These are phyloP conservation scores for Xerus inauris DNA, from an alignment of 2,113 vertebrate genomes.

Conservation along the genomic window DNA sequence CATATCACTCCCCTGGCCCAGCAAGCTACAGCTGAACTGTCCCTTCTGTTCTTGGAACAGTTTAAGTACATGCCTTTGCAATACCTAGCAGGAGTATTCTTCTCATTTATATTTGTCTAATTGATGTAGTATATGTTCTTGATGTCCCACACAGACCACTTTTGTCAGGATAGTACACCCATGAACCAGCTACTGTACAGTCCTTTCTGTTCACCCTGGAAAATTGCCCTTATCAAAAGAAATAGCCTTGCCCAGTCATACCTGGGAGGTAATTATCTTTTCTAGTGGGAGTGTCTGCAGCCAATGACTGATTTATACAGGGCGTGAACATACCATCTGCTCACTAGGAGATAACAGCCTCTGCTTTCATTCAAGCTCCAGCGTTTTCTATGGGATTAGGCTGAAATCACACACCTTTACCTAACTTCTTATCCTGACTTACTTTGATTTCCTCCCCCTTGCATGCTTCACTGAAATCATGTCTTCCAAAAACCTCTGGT, in stretches of 20 bases:
- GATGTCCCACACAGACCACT: not conserved
- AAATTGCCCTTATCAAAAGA: not conserved
- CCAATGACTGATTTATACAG: not conserved
- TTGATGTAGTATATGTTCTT: not conserved
- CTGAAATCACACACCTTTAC: not conserved
- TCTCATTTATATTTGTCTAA: not conserved
- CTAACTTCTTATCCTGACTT: not conserved
- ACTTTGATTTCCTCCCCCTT: not conserved
- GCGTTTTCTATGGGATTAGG: not conserved
- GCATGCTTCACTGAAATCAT: not conserved
- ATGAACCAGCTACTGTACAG: not conserved
- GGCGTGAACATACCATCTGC: fast-evolving
- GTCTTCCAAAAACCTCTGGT: not conserved
- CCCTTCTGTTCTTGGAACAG: not conserved
- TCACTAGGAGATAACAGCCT: not conserved
- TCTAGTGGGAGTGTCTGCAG: not conserved
- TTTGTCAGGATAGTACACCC: not conserved
- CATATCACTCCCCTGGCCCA: not conserved
- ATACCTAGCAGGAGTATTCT: not conserved
- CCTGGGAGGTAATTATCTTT: not conserved
- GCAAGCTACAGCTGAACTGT: not conserved
- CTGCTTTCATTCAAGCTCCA: not conserved
- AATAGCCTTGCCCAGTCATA: not conserved
- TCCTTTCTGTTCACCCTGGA: not conserved
- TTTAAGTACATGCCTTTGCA: not conserved